A percentile compares a stretch with the other conserved stretches of the same genome.
These are phyloP conservation scores for Tetramorium bicarinatum DNA, from an alignment of 2,888 invertebrate genomes.

Conservation along the genomic window DNA sequence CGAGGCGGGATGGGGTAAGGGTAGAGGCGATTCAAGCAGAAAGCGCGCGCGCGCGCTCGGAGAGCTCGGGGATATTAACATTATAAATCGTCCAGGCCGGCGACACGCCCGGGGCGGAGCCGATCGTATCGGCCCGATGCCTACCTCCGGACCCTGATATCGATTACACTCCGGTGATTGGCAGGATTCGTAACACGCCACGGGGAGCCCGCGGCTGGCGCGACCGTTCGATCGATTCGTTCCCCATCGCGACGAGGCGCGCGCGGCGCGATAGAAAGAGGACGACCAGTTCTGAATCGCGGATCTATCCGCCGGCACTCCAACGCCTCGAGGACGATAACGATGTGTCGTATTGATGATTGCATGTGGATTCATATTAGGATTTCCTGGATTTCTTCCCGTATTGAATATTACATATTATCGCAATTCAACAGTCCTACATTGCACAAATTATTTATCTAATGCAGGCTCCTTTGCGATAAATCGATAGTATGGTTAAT, in stretches of 20 bases:
- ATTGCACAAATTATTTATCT: background rate
- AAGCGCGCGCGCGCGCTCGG: slow-evolving; percentile 68
- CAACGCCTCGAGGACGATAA: slow-evolving; percentile 35
- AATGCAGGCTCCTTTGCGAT: background rate
- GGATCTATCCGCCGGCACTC: slow-evolving; percentile 37
- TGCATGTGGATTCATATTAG: background rate
- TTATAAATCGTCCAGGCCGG: slow-evolving; percentile 85
- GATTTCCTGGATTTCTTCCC: background rate
- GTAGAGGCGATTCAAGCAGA: slow-evolving; percentile 51
- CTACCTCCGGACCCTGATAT: slow-evolving; percentile 82
- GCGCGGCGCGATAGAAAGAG: background rate
- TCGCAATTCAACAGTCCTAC: too few relatives aligned
- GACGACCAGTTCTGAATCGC: slow-evolving; percentile 47
- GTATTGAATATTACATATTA: background rate
- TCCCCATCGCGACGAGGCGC: slow-evolving; percentile 38
- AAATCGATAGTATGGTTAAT: background rate
- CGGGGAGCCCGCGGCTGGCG: slow-evolving; percentile 74
- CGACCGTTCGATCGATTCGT: slow-evolving; percentile 64
- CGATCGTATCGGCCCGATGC: slow-evolving; percentile 83
- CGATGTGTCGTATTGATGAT: background rate
- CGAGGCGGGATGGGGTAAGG: slow-evolving; percentile 24
- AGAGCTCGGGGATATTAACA: slow-evolving; percentile 82
- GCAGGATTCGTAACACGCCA: slow-evolving; percentile 84
- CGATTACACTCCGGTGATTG: slow-evolving; percentile 85
- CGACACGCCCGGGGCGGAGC: slow-evolving; percentile 85